These are phyloP conservation scores for Drosophila infuscata DNA, from an alignment of 2,888 invertebrate species.

Conservation along the genomic window DNA sequence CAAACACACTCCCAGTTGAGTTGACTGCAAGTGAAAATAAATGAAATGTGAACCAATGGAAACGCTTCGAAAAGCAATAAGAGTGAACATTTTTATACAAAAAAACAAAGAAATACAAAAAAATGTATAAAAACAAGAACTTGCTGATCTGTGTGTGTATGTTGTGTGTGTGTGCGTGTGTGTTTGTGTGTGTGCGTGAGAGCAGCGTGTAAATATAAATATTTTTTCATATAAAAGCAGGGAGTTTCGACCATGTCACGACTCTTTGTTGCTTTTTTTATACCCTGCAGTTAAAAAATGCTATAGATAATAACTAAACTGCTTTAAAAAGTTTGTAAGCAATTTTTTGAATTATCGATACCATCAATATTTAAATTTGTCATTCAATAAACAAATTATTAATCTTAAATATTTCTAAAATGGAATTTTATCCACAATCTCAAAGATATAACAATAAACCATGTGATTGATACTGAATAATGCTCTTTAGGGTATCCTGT, in stretches of 20 bases:
- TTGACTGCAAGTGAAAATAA: conserved; percentile 73
- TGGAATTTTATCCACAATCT: background rate
- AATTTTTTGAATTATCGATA: background rate
- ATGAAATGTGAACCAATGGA: conserved; percentile 79
- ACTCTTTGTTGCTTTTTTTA: conserved; percentile 21
- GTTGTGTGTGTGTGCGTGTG: conserved; percentile 25
- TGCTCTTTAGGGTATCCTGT: background rate
- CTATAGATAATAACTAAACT: background rate
- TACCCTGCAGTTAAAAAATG: conserved; percentile 14
- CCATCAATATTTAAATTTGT: background rate
- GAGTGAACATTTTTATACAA: conserved; percentile 62
- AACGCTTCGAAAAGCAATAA: conserved; percentile 80
- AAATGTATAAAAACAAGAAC: conserved; percentile 36
- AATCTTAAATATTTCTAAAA: background rate
- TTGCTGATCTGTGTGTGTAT: conserved; percentile 35
- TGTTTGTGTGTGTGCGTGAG: conserved; percentile 25
- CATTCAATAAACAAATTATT: background rate
- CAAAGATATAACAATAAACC: background rate
- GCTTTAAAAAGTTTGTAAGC: background rate
- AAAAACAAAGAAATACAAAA: conserved; percentile 52
- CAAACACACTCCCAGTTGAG: conserved; percentile 27
- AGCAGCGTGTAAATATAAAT: conserved; percentile 67
- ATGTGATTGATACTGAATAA: background rate
- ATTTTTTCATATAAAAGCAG: conserved; percentile 51
- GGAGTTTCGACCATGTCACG: conserved; percentile 39